Conservation (phyloP, 2,888 invertebrate species). For the Megaustenia siamemsis region DNA sequence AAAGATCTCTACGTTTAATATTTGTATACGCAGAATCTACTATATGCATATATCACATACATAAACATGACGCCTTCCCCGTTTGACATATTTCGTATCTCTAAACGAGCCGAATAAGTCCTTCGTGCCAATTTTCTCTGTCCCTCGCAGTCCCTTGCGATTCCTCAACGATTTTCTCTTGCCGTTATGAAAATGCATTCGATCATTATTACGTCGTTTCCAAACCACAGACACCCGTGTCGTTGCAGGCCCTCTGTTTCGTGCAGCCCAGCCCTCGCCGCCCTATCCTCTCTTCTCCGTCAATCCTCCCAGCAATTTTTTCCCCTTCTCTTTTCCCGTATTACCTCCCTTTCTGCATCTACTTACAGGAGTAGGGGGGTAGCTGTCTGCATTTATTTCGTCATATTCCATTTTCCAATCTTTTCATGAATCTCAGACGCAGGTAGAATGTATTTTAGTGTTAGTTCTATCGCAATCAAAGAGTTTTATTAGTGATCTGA, state of each 20-base stretch:
- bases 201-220: constrained; percentile 47
- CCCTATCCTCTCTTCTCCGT: not conserved
- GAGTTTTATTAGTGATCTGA: not conserved
- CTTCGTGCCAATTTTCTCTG: not conserved
- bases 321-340: constrained; percentile 30
- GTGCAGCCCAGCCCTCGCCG: constrained; percentile 23
- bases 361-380: constrained; percentile 34
- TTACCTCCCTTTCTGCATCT: constrained; percentile 54
- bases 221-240: constrained; percentile 16
- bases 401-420: not conserved
- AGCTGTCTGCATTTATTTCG: not conserved
- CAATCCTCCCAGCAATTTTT: constrained; percentile 30
- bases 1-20: too few species aligned
- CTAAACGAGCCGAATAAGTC: not conserved
- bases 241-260: constrained; percentile 22
- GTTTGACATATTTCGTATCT: not conserved
- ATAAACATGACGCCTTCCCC: too few species aligned
- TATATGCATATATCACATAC: too few species aligned
- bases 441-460: constrained; percentile 27
- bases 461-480: not conserved
- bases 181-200: constrained; percentile 39
- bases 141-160: not conserved
- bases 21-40: too few species aligned
- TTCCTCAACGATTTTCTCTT: constrained; percentile 8
- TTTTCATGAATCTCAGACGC: constrained; percentile 48